Conservation (phyloP, 2,888 invertebrate genomes). For the Pristionchus maxplancki region DNA sequence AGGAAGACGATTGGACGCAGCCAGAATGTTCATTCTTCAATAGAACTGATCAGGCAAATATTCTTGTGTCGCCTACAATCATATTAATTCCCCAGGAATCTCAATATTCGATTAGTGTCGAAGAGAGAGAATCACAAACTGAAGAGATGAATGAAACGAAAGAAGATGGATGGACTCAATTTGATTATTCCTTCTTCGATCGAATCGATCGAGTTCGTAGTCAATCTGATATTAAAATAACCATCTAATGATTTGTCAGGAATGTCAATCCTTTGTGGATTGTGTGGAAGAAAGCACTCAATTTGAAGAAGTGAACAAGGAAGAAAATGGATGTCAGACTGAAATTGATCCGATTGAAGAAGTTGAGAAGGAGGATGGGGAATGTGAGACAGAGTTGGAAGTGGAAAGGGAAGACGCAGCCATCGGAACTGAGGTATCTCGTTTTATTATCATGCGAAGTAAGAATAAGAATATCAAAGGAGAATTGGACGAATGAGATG, state of each 20-base stretch:
- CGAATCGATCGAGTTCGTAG: neutral
- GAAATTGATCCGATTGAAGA: neutral
- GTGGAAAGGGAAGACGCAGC: neutral
- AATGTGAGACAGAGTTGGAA: neutral
- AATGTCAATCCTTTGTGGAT: neutral
- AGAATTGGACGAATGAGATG: neutral
- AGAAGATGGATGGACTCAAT: neutral
- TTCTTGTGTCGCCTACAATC: neutral
- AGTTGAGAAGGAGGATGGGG: neutral
- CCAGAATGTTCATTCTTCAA: neutral
- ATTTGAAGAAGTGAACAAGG: neutral
- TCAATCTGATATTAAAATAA: neutral
- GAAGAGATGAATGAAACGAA: neutral
- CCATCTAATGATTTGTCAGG: neutral
- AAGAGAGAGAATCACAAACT: neutral
- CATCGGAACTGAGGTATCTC: neutral
- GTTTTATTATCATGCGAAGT: neutral
- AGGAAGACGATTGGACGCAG: neutral
- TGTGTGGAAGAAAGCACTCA: neutral
- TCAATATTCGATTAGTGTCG: neutral
- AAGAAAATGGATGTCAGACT: neutral
- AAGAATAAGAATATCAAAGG: neutral
- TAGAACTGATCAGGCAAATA: neutral
- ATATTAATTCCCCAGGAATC: neutral
- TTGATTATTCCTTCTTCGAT: neutral